These are phyloP conservation scores for Sesia apiformis DNA, from an alignment of 2,888 invertebrate genomes.

Conservation along the genomic window DNA sequence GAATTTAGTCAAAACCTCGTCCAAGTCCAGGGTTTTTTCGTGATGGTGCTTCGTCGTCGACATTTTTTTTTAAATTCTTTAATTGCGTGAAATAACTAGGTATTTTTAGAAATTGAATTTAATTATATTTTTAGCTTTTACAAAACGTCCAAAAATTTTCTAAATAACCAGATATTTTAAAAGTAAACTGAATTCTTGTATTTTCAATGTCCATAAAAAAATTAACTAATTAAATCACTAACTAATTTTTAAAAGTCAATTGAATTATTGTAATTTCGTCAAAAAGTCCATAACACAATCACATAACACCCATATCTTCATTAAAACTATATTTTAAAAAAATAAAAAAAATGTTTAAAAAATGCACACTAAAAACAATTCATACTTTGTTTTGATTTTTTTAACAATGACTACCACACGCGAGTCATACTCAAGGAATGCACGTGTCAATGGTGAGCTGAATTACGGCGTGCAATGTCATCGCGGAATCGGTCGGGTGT, in stretches of 20 bases:
- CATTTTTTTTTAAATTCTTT: not conserved
- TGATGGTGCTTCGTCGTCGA: not conserved
- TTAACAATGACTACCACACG: not conserved
- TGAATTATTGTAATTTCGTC: too few species aligned
- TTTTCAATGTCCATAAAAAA: not conserved
- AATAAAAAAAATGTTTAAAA: too few species aligned
- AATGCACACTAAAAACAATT: too few species aligned
- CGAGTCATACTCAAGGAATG: not conserved
- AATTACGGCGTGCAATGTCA: not conserved
- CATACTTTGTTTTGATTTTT: not conserved
- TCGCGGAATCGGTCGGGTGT: not conserved
- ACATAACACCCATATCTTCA: too few species aligned
- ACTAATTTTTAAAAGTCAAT: too few species aligned
- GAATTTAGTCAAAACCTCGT: constrained; percentile 5
- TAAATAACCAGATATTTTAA: not conserved
- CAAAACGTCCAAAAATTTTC: not conserved
- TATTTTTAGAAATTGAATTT: not conserved
- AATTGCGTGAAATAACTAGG: not conserved
- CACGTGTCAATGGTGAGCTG: not conserved
- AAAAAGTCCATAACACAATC: too few species aligned
- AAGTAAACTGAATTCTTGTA: not conserved
- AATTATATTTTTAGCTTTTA: not conserved
- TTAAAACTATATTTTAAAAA: too few species aligned
- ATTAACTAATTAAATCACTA: not conserved
- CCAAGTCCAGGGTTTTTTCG: constrained; percentile 2